These are phyloP conservation scores for Embidobia sp. DNA, from an alignment of 2,888 invertebrate genomes.

Conservation along the genomic window DNA sequence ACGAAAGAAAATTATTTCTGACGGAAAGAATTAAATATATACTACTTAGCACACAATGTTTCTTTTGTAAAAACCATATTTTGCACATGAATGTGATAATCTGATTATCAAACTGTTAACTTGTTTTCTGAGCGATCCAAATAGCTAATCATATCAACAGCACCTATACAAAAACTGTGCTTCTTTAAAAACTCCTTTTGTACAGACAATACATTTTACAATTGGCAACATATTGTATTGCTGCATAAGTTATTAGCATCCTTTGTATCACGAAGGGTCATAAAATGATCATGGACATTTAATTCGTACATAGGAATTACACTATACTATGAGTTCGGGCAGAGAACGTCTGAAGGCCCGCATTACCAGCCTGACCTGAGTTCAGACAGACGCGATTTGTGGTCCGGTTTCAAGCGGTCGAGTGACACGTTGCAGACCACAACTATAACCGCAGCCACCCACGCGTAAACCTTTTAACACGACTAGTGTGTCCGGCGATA, in stretches of 20 bases:
- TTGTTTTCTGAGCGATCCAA: no score
- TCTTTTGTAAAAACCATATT: no score
- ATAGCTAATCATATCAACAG: no score
- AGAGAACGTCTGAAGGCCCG: constrained; percentile 39
- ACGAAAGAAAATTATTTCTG: no score
- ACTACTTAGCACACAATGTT: no score
- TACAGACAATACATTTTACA: no score
- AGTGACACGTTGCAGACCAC: constrained; percentile 73
- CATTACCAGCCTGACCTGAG: constrained; percentile 66
- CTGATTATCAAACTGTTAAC: no score
- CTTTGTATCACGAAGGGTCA: constrained; percentile 40
- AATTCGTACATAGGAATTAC: constrained; percentile 43
- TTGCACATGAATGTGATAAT: no score
- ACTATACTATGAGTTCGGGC: constrained; percentile 38
- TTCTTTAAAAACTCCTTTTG: no score
- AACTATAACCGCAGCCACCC: constrained; percentile 69
- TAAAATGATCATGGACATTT: constrained; percentile 54
- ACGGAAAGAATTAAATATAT: no score
- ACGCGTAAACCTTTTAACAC: constrained; percentile 72
- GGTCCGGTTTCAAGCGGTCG: constrained; percentile 69
- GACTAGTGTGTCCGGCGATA: constrained; percentile 64
- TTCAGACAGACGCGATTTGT: constrained; percentile 69
- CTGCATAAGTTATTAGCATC: constrained; percentile 34
- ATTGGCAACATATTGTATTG: constrained; percentile 25
- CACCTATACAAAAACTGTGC: no score